Evolutionary conservation across 2,888 invertebrate species (phyloP).

Genomic region (Neuroscelio doddi): DNA sequence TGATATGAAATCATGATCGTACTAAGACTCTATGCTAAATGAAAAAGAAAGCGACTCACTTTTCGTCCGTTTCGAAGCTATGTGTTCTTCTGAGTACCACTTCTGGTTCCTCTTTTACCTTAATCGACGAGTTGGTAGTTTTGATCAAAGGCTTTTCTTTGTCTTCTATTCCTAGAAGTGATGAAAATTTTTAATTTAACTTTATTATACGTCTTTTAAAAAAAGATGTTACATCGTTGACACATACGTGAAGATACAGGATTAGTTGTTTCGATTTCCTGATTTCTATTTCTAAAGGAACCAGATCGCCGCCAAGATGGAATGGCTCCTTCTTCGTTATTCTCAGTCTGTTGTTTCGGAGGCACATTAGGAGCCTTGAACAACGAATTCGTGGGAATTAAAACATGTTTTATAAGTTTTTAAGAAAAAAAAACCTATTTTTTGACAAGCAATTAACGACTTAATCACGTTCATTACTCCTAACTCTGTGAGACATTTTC

Average conservation of each 20-base stretch:
- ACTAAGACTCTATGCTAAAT: conserved; percentile 23
- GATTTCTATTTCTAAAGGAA: conserved; percentile 74
- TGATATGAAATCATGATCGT: conserved; percentile 18
- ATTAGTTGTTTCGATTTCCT: conserved; percentile 74
- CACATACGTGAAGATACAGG: conserved; percentile 71
- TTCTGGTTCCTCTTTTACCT: conserved; percentile 75
- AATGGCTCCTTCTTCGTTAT: conserved; percentile 75
- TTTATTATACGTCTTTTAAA: conserved; percentile 58
- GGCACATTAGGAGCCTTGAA: conserved; percentile 71
- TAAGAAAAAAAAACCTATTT: no score
- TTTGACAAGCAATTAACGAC: no score
- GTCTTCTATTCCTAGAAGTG: conserved; percentile 67
- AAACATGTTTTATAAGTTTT: no score
- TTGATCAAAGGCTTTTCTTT: conserved; percentile 68
- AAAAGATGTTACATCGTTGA: conserved; percentile 18
- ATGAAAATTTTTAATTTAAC: conserved; percentile 67
- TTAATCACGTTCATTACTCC: no score
- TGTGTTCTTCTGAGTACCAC: conserved; percentile 86
- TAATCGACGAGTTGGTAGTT: conserved; percentile 67
- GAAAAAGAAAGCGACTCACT: conserved; percentile 77
- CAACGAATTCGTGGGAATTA: no score
- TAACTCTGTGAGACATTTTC: no score
- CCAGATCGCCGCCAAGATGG: conserved; percentile 80
- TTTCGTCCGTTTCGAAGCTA: conserved; percentile 91
- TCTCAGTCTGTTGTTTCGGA: conserved; percentile 74